phyloP scores from a whole-genome alignment of 2,797 vertebrate species.

The Acipenser oxyrinchus region DNA sequence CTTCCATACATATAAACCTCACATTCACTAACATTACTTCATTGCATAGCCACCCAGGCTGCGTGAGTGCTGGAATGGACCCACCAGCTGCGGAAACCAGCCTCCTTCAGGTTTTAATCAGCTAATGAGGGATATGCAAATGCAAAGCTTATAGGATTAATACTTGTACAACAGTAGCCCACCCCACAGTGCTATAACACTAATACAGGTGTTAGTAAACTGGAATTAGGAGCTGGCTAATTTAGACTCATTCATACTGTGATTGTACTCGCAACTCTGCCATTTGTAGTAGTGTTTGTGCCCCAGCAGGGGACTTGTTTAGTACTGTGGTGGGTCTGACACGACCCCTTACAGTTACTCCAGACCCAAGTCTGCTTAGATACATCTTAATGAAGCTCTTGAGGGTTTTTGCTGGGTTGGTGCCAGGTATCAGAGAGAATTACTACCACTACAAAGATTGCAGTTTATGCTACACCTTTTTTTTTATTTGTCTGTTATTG shows the following conservation, averaged over 20 bases:
- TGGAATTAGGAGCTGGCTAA: slow-evolving; percentile 74
- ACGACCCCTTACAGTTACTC: slow-evolving; percentile 43
- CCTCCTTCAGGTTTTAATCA: slow-evolving; percentile 65
- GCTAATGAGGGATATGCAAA: slow-evolving; percentile 85
- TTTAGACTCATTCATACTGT: slow-evolving; percentile 69
- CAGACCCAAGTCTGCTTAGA: too few species aligned
- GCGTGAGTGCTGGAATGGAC: slow-evolving; percentile 61
- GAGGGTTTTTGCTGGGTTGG: too few species aligned
- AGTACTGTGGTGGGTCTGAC: slow-evolving; percentile 81
- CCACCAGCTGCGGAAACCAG: slow-evolving; percentile 51
- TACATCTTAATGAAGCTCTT: too few species aligned
- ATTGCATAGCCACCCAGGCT: slow-evolving; percentile 91
- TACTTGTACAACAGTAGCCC: slow-evolving; percentile 70
- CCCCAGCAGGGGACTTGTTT: slow-evolving; percentile 65
- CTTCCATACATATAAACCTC: slow-evolving; percentile 80
- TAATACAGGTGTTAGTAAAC: slow-evolving; percentile 96
- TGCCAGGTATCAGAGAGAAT: too few species aligned
- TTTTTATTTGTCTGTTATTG: too few species aligned
- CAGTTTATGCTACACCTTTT: too few species aligned
- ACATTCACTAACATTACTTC: slow-evolving; percentile 67
- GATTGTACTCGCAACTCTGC: slow-evolving; percentile 61
- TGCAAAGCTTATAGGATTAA: slow-evolving; percentile 89
- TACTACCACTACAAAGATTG: too few species aligned
- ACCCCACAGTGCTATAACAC: slow-evolving; percentile 65
- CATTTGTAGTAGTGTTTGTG: slow-evolving; percentile 70